These are phyloP conservation scores for Haliclystus octoradiatus DNA, from an alignment of 30 jellyfish, hydroid and myxozoan species.

Conservation along the genomic window DNA sequence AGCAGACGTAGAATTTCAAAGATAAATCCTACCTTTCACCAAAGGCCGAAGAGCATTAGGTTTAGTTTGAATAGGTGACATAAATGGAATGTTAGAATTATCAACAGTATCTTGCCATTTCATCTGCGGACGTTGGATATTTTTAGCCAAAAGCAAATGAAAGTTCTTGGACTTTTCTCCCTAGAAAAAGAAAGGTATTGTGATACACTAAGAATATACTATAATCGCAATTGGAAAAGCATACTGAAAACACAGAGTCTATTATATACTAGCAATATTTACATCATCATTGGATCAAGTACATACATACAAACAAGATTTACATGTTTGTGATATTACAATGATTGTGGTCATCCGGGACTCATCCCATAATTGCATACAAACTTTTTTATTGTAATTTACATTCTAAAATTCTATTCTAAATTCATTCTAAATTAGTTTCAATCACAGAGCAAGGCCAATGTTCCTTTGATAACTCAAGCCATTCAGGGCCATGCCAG, in stretches of 20 bases:
- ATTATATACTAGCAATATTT: neutral
- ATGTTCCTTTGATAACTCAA: too few relatives aligned
- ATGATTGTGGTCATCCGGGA: neutral
- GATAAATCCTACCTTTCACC: constrained; percentile 47
- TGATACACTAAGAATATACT: neutral
- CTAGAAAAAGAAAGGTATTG: neutral
- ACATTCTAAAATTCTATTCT: too few relatives aligned
- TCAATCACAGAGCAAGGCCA: too few relatives aligned
- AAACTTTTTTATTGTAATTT: too few relatives aligned
- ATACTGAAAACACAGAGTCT: neutral
- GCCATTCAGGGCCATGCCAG: too few relatives aligned
- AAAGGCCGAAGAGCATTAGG: constrained; percentile 80
- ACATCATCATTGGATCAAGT: neutral
- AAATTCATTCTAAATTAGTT: too few relatives aligned
- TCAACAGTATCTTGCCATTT: constrained; percentile 73
- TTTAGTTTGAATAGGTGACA: constrained; percentile 35
- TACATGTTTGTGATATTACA: neutral
- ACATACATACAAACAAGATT: neutral
- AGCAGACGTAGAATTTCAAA: too few relatives aligned
- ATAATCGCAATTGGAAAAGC: neutral
- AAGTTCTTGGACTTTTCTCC: constrained; percentile 31
- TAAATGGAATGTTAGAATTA: constrained; percentile 76
- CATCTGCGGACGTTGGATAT: constrained; percentile 85
- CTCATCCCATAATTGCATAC: constrained; percentile 10
- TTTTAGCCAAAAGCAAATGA: constrained; percentile 68